Percentiles rank a stretch among this genome's conserved stretches.
Evolutionary conservation across 37 sponge, comb jelly and placozoan genomes (phyloP).

Genomic region (Petrosia ficiformis): DNA sequence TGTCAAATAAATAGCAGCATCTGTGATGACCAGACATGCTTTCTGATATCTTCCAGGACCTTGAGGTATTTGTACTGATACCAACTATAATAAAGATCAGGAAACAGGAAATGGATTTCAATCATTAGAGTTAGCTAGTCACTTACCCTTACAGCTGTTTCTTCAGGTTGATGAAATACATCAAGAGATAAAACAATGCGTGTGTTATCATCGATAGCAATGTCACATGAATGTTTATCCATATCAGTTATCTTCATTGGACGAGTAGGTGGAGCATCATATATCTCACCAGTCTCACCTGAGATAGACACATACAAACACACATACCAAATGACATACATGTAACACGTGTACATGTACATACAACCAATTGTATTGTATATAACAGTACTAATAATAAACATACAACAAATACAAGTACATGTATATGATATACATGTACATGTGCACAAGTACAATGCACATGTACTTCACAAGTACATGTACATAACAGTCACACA

Average conservation of each 20-base stretch:
- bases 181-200: constrained; percentile 52
- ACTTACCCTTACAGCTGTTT: constrained; percentile 3
- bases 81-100: constrained; percentile 17
- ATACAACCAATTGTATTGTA: too few species aligned
- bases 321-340: too few species aligned
- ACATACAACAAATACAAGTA: too few species aligned
- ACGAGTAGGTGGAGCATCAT: neutral
- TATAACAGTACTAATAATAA: too few species aligned
- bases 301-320: too few species aligned
- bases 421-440: too few species aligned
- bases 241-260: constrained; percentile 10
- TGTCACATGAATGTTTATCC: constrained; percentile 21
- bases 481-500: too few species aligned
- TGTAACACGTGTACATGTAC: too few species aligned
- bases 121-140: neutral
- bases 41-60: constrained; percentile 37
- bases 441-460: too few species aligned
- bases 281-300: neutral
- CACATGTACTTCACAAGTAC: too few species aligned
- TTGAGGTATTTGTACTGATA: constrained; percentile 44
- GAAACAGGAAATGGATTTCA: neutral
- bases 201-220: constrained; percentile 54
- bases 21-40: constrained; percentile 50
- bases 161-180: constrained; percentile 37
- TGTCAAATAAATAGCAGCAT: constrained; percentile 47